Base-by-base conservation (phyloP, 23 tunicate genomes). In the Halocynthia roretzi region DNA sequence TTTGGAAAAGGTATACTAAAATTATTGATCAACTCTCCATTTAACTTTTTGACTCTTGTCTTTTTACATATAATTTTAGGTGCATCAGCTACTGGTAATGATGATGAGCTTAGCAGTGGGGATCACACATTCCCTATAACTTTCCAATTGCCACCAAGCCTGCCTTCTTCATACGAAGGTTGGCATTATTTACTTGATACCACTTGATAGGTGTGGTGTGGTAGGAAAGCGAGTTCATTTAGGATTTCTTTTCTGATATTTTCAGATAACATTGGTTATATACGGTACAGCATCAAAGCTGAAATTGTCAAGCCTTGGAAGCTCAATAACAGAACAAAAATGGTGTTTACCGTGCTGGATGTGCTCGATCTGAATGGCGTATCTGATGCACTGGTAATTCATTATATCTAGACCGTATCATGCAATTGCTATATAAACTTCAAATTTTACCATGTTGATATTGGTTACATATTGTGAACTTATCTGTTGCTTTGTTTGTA, bases 91-190 rank as follows among this genome's bases (percentile, higher is more conserved):
- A 64, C 64, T 8, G 82, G 67, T 56, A 76, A 54, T 53, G 52
- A 77, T 48, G 54, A 71, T 8, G 11, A 67, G 22, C 76, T 87
- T 17, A 50, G 86, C 9, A 54, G 76, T 19, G 93, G 93, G 12
- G 62, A 71, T 51, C 85, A 62, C 76, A 65, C 62, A n/a, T 87
- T 76, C 61, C 93, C 93, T 7, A 77, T 87, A 31, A 62, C 78
- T 7, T 87, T 75, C 51, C 93, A 87, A 60, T 75, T 87, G 11
- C 93, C 93, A 17, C 15, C 50, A 6, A 66, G 69, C 14, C 62
- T 87, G 65, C 93, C 93, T 6, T 80, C 85, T 7, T 87, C 93
- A 9, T 70, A 83, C 77, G 93, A 87, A 82, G 86, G 93, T 87
- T 71, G 2, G 50, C 40, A 8, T 68, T 10, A 53, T 75, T 55